Conservation (phyloP, 2,797 vertebrate species). For the Schizopygopsis malacanthus region DNA sequence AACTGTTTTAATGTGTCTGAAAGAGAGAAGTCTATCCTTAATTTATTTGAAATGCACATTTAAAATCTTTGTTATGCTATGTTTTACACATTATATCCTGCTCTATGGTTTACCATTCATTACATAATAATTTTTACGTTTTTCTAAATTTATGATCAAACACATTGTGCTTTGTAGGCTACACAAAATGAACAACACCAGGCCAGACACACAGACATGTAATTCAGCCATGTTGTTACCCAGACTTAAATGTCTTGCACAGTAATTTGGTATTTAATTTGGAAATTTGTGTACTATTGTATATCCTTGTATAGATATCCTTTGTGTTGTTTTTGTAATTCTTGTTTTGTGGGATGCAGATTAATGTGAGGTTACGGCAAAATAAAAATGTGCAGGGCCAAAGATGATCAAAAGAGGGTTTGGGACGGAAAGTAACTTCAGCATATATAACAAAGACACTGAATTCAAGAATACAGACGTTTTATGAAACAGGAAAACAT, state of each 20-base stretch:
- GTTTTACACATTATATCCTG: neutral
- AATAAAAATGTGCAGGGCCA: conserved; percentile 75
- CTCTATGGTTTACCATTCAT: neutral
- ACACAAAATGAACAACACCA: neutral
- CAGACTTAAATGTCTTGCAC: conserved; percentile 20
- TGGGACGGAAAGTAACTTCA: conserved; percentile 51
- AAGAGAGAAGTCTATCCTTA: conserved; percentile 25
- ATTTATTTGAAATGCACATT: conserved; percentile 44
- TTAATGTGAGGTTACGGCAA: conserved; percentile 56
- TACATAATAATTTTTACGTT: neutral
- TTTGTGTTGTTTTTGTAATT: conserved; percentile 57
- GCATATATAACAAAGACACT: conserved; percentile 16
- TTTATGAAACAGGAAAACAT: conserved; percentile 25
- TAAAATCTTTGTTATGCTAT: neutral
- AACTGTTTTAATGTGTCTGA: conserved; percentile 50
- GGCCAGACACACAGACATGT: neutral
- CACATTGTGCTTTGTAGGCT: neutral
- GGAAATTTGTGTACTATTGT: conserved; percentile 53
- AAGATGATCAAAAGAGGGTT: conserved; percentile 63
- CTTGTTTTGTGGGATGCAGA: conserved; percentile 60
- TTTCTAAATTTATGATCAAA: neutral
- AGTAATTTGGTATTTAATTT: conserved; percentile 39
- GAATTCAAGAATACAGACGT: conserved; percentile 24
- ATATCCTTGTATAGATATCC: conserved; percentile 68
- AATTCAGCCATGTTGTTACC: neutral